phyloP scores from a whole-genome alignment of 2,113 vertebrate species.

The Pachyramphus minor region DNA sequence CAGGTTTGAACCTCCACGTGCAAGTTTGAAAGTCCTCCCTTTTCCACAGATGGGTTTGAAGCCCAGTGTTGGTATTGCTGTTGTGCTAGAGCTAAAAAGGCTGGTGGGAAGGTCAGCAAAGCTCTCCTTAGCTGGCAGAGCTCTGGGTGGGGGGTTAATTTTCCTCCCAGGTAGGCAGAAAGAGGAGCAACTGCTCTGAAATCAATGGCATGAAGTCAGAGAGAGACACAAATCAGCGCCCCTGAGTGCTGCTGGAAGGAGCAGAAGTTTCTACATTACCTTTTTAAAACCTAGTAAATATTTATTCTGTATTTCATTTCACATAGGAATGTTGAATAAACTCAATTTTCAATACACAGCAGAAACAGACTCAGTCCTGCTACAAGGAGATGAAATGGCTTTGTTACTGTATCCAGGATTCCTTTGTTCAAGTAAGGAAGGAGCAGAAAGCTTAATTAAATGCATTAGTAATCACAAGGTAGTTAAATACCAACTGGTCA shows the following conservation, averaged over 20 bases:
- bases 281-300: background rate
- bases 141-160: background rate
- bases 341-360: background rate
- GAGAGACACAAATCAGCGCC: background rate
- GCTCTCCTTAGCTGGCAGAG: background rate
- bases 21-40: background rate
- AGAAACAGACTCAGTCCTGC: background rate
- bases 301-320: background rate
- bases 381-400: background rate
- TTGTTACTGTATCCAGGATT: background rate
- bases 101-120: background rate
- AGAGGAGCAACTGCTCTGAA: background rate
- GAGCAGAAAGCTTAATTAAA: background rate
- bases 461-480: background rate
- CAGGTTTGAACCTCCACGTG: background rate
- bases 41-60: background rate
- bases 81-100: too few relatives aligned
- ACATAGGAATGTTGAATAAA: background rate
- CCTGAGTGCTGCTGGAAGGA: background rate
- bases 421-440: background rate
- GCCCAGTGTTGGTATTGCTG: accelerated
- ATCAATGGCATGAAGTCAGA: background rate
- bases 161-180: background rate
- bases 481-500: background rate
- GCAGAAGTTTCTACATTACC: background rate